Base-by-base conservation (phyloP, 1,140 invertebrate genomes). In the Archivesica marissinica region DNA sequence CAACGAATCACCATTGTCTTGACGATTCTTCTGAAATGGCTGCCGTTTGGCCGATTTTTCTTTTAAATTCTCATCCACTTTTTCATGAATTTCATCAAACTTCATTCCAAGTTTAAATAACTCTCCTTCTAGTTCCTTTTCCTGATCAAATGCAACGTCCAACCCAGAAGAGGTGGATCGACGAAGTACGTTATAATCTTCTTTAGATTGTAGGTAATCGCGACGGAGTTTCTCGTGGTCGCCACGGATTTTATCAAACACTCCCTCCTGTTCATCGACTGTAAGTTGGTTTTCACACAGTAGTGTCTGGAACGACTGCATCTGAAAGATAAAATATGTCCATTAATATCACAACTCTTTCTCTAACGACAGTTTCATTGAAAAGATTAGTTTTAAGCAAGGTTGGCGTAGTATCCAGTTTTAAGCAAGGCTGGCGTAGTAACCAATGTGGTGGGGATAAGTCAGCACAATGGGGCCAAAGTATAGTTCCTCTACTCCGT, bases 101-200 rank as follows among this genome's bases (percentile, higher is more conserved):
- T 89, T 91, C 93, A 93, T 93, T 11, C 92, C 91, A 15, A 93
- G 82, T 66, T 90, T 88, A 77, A 93, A 93, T 23, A 93, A 81
- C 84, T 93, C 89, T 38, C 93, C 92, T 59, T 92, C 91, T 11
- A 93, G 47, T 75, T 92, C 91, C 68, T 93, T 93, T 52, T 90
- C 88, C 4, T 89, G 77, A 83, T 93, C 92, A 89, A 93, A 93
- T 44, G 90, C 88, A 0, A 79, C 80, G 50, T 90, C 86, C 13
- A 83, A 84, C 30, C 82, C 47, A 11, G 83, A 61, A 23, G 88
- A 79, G 11, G 72, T 87, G 11, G 90, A 89, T 39, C 91, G 74
- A 33, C 90, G 86, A 23, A 92, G 66, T 9, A 91, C 89, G 35
- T 92, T 91, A 81, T 92, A 92, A 38, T 93, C 92, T 44, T 92